Base-by-base conservation (phyloP, 1,140 invertebrate genomes). In the Episyrphus balteatus region DNA sequence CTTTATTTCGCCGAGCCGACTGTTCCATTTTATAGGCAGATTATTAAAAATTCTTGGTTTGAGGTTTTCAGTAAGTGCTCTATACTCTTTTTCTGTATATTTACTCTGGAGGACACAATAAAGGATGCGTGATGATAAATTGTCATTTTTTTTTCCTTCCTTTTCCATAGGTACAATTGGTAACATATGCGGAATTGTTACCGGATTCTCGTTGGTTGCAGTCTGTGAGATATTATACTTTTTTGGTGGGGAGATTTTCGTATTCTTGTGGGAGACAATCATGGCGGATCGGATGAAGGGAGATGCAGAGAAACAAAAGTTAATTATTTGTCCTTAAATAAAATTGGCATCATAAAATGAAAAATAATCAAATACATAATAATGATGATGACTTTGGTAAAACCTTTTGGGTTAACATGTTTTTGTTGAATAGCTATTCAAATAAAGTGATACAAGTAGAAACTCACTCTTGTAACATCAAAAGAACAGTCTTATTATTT, bases 111-210 rank as follows among this genome's bases (percentile, higher is more conserved):
- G 36, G 13, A 13, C 5, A 13, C 36, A 37, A 6, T 12, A 3
- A 26, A 26, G 21, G n/a, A 12, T 34, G 30, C 19, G 19, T 26
- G 6, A 42, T 5, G 40, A 14, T 37, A 14, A 37, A n/a, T 37
- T n/a, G 13, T n/a, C 11, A 3, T 3, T 37, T 11, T 37, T 37
- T 51, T 45, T 44, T 26, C 12, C 34, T 42, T 39, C 31, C 17
- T 14, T 42, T 21, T 12, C 15, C 34, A 41, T 54, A 66, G 62
- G 62, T 59, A 59, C 52, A 47, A 58, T 66, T 55, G 62, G 62
- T 51, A 66, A 57, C 56, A 63, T 66, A 53, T 66, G 61, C 40
- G 57, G 62, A 54, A 61, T 66, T 51, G 61, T 66, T 47, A 62
- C 62, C 8, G 62, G 62, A 42, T 66, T 66, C 58, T 66, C 62